Conservation (phyloP, 2,113 vertebrate genomes). For the Psilopsiagon aymara region DNA sequence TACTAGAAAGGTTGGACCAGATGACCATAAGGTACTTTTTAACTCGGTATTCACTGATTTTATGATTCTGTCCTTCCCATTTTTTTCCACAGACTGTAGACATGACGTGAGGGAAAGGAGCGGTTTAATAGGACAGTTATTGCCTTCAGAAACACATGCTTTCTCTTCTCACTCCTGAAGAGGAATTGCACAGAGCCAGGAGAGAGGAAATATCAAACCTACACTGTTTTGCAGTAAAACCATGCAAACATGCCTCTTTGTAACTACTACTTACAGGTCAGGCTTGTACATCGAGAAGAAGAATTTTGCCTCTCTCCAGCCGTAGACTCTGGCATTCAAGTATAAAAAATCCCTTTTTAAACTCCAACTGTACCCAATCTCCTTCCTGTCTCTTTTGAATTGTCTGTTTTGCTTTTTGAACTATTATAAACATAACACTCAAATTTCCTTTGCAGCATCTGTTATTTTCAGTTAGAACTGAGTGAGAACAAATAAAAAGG, state of each 20-base stretch:
- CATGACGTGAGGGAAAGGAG: neutral
- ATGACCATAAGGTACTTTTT: neutral
- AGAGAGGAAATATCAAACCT: neutral
- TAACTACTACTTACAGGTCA: neutral
- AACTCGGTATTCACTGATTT: neutral
- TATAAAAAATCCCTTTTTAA: neutral
- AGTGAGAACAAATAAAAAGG: constrained; percentile 27
- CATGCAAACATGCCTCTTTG: neutral
- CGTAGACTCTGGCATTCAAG: neutral
- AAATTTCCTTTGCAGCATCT: neutral
- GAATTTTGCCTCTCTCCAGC: neutral
- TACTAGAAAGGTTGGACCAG: neutral
- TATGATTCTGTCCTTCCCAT: neutral
- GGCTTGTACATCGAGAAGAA: neutral
- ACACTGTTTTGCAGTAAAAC: rapidly evolving
- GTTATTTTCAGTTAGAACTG: neutral
- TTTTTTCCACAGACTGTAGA: neutral
- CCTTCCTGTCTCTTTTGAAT: neutral
- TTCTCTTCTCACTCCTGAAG: neutral
- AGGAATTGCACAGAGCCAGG: rapidly evolving
- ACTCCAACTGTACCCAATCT: neutral
- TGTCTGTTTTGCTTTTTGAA: neutral
- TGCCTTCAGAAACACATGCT: neutral
- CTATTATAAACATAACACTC: neutral
- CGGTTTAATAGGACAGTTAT: neutral